phyloP scores from a whole-genome alignment of 2,888 invertebrate species.

The Petrolisthes cinctipes region DNA sequence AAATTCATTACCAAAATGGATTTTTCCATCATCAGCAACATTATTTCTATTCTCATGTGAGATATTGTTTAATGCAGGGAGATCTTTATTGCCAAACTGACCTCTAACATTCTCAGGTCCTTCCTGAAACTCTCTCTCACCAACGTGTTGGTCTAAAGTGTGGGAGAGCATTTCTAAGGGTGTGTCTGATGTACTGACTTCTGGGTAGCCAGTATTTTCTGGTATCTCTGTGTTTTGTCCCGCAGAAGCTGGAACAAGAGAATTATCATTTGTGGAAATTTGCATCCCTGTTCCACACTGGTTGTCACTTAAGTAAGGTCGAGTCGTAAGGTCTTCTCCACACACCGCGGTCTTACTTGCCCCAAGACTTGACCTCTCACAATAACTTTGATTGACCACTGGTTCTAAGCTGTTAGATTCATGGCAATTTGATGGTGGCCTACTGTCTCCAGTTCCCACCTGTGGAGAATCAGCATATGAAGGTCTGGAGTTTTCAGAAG shows the following conservation, averaged over 20 bases:
- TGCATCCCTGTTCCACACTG: background rate
- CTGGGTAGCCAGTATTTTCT: slow-evolving; percentile 23
- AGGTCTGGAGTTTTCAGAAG: background rate
- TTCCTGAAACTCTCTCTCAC: slow-evolving; percentile 9
- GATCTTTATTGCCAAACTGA: background rate
- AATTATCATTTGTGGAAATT: slow-evolving; percentile 2
- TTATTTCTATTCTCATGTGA: background rate
- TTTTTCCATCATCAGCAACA: background rate
- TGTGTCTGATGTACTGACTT: slow-evolving; percentile 22
- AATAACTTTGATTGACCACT: slow-evolving; percentile 33
- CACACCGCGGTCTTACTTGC: slow-evolving; percentile 8
- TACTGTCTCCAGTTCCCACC: slow-evolving; percentile 36
- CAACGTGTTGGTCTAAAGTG: slow-evolving; percentile 24
- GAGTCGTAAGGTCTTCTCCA: slow-evolving; percentile 34
- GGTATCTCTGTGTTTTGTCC: slow-evolving; percentile 23
- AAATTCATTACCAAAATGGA: background rate
- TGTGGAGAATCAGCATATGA: slow-evolving; percentile 28
- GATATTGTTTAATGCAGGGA: slow-evolving; percentile 12
- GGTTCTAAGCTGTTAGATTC: slow-evolving; percentile 25
- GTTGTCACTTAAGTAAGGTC: slow-evolving; percentile 6
- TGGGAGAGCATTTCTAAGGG: slow-evolving; percentile 35
- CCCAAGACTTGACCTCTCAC: slow-evolving; percentile 30
- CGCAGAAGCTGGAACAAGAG: background rate
- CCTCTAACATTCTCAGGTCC: background rate
- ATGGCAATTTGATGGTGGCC: slow-evolving; percentile 29